Evolutionary conservation across 2,797 vertebrate genomes (phyloP).

Genomic region (Synaphobranchus kaupii): DNA sequence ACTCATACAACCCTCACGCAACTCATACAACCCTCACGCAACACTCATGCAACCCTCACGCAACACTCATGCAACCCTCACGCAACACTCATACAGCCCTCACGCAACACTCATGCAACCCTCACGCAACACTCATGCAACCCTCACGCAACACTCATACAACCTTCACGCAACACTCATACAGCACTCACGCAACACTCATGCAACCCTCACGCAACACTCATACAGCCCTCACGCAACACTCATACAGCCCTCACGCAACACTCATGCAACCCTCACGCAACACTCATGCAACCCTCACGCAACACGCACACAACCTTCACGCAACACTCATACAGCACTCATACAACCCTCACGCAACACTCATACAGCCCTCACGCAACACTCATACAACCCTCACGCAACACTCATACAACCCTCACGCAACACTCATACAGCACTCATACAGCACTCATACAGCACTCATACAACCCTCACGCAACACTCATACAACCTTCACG

Average conservation of each 20-base stretch:
- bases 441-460: too few species aligned
- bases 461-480: too few species aligned
- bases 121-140: too few species aligned
- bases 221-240: not conserved
- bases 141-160: too few species aligned
- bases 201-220: constrained; percentile 27
- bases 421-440: not conserved
- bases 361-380: not conserved
- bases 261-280: not conserved
- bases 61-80: not conserved
- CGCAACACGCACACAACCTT: not conserved
- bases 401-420: not conserved
- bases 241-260: too few species aligned
- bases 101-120: too few species aligned
- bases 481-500: not conserved
- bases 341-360: too few species aligned
- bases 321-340: too few species aligned
- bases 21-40: too few species aligned
- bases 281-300: constrained; percentile 27
- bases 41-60: too few species aligned
- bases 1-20: too few species aligned
- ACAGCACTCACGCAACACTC: not conserved
- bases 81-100: too few species aligned
- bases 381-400: not conserved
- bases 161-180: constrained; percentile 23